Conservation (phyloP, 30 jellyfish, hydroid and myxozoan species). For the Euphysa ruthae region DNA sequence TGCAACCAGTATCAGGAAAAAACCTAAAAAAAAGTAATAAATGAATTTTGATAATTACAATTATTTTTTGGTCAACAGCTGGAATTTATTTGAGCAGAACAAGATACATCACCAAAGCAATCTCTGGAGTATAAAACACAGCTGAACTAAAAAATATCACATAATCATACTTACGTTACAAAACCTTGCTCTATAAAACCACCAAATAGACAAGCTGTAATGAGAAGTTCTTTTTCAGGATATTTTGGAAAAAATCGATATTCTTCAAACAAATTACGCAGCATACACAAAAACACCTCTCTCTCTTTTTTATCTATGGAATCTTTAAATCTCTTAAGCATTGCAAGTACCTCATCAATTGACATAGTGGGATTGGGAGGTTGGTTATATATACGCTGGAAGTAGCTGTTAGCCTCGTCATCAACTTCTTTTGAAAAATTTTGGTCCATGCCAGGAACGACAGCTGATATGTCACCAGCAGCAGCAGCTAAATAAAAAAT, state of each 20-base stretch:
- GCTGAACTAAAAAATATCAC: neutral
- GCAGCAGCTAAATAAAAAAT: conserved; percentile 50
- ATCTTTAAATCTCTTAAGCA: conserved; percentile 83
- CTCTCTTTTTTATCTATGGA: conserved; percentile 79
- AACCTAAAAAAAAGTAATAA: too few relatives aligned
- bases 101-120: too few relatives aligned
- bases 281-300: conserved; percentile 90
- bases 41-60: too few relatives aligned
- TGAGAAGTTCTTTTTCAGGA: conserved; percentile 87
- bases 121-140: too few relatives aligned
- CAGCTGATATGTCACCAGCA: conserved; percentile 83
- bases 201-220: conserved; percentile 90
- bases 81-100: too few relatives aligned
- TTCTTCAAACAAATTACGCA: conserved; percentile 81
- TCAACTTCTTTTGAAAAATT: conserved; percentile 90
- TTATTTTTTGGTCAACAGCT: too few relatives aligned
- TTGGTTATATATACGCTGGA: conserved; percentile 77
- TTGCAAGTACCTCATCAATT: conserved; percentile 80
- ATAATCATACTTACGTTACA: conserved; percentile 64
- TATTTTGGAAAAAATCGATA: conserved; percentile 87
- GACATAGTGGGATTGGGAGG: conserved; percentile 91
- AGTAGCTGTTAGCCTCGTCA: conserved; percentile 84
- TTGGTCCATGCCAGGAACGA: conserved; percentile 95
- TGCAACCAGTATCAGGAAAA: too few relatives aligned
- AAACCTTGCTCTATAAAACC: conserved; percentile 96